Conservation (phyloP, 2,888 invertebrate species). For the Elaeidobius kamerunicus region DNA sequence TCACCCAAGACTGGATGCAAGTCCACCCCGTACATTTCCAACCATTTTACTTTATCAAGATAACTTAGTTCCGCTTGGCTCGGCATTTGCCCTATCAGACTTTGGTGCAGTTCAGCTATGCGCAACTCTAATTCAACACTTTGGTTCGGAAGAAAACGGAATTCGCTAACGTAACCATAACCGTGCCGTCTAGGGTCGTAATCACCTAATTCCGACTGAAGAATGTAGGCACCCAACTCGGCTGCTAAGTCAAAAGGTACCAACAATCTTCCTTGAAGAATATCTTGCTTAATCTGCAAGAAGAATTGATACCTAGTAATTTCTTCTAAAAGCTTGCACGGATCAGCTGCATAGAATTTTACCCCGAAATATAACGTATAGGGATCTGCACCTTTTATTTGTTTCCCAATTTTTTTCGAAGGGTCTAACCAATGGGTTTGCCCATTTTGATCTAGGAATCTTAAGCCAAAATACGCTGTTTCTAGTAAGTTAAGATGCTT, state of each 20-base stretch:
- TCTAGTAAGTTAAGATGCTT: conserved; percentile 90
- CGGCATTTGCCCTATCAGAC: conserved; percentile 85
- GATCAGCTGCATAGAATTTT: conserved; percentile 96
- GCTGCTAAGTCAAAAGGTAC: conserved; percentile 88
- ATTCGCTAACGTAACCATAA: conserved; percentile 91
- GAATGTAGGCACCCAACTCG: conserved; percentile 87
- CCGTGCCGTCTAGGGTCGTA: conserved; percentile 86
- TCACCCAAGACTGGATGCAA: conserved; percentile 95
- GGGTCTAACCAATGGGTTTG: conserved; percentile 98
- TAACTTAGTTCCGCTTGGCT: conserved; percentile 92
- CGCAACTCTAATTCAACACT: conserved; percentile 84
- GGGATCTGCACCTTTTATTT: conserved; percentile 66
- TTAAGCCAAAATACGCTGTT: conserved; percentile 93
- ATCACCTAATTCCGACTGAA: conserved; percentile 96
- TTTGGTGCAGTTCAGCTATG: conserved; percentile 85
- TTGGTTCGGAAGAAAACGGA: conserved; percentile 89
- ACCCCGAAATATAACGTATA: conserved; percentile 95
- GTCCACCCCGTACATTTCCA: conserved; percentile 98
- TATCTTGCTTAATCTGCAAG: conserved; percentile 94
- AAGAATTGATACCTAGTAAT: conserved; percentile 98
- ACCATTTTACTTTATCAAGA: conserved; percentile 96
- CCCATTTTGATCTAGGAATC: conserved; percentile 88
- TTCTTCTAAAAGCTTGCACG: conserved; percentile 93
- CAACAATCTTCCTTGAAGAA: conserved; percentile 89
- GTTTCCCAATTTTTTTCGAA: conserved; percentile 82